Percentiles rank a stretch among this genome's conserved stretches.
These are phyloP conservation scores for Engystomops pustulosus DNA, from an alignment of 2,113 vertebrate species.

Conservation along the genomic window DNA sequence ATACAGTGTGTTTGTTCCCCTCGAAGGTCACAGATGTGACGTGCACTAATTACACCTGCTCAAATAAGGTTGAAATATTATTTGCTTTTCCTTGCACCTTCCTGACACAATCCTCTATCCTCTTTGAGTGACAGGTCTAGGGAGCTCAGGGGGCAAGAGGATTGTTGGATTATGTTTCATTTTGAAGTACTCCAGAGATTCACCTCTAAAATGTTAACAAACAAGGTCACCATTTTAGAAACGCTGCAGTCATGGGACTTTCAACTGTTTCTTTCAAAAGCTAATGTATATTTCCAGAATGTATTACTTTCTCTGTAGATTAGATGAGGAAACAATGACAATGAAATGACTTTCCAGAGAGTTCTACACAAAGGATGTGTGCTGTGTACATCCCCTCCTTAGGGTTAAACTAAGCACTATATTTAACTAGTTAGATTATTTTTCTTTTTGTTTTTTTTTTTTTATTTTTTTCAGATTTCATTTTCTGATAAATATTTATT, in stretches of 20 bases:
- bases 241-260: conserved; percentile 54
- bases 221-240: conserved; percentile 59
- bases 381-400: conserved; percentile 12
- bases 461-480: not conserved
- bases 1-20: not conserved
- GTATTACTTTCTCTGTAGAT: conserved; percentile 49
- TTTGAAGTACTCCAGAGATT: conserved; percentile 52
- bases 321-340: conserved; percentile 45
- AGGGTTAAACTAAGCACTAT: conserved; percentile 8
- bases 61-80: conserved; percentile 48
- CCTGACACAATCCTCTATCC: conserved; percentile 28
- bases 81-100: conserved; percentile 52
- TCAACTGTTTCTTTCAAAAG: conserved; percentile 57
- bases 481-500: no score
- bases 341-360: conserved; percentile 50
- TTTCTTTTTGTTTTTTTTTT: not conserved
- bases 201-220: conserved; percentile 59
- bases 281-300: conserved; percentile 59
- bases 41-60: conserved; percentile 48
- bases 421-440: not conserved
- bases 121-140: conserved; percentile 54
- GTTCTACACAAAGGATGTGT: conserved; percentile 24
- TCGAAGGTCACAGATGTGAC: conserved; percentile 31
- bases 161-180: conserved; percentile 57
- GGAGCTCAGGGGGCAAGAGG: conserved; percentile 50